These are phyloP conservation scores for Atrichornis clamosus DNA, from an alignment of 2,113 vertebrate genomes.

Conservation along the genomic window DNA sequence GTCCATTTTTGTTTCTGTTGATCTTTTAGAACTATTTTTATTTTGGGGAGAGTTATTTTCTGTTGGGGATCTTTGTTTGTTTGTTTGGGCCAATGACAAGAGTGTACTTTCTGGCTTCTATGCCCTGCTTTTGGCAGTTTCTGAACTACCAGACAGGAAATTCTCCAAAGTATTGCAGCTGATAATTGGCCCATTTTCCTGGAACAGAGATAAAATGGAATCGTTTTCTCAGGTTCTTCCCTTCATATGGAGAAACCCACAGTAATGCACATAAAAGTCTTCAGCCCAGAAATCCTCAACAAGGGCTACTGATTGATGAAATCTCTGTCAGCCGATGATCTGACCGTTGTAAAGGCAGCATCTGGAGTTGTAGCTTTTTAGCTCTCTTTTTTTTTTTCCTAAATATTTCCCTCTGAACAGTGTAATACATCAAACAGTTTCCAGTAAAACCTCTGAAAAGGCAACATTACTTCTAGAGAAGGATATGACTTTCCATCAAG, in stretches of 20 bases:
- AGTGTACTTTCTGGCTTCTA: constrained; percentile 47
- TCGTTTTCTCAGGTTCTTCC: constrained; percentile 59
- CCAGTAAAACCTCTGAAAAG: neutral
- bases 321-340: neutral
- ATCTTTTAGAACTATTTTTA: constrained; percentile 52
- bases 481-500: neutral
- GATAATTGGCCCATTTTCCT: constrained; percentile 75
- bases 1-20: constrained; percentile 35
- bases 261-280: neutral
- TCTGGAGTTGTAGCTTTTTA: neutral
- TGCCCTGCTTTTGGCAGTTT: constrained; percentile 69
- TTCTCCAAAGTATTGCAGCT: constrained; percentile 66
- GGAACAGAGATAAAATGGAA: constrained; percentile 65
- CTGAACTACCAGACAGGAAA: constrained; percentile 72
- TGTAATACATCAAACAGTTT: neutral
- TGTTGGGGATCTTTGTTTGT: constrained; percentile 35
- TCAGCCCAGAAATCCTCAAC: neutral
- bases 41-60: constrained; percentile 1
- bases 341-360: neutral
- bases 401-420: constrained; percentile 7
- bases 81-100: constrained; percentile 66
- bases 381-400: neutral
- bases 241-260: neutral
- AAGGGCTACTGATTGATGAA: neutral
- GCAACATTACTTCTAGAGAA: neutral